Base-by-base conservation (phyloP, 1,140 invertebrate species). In the Heliconius hermathena region DNA sequence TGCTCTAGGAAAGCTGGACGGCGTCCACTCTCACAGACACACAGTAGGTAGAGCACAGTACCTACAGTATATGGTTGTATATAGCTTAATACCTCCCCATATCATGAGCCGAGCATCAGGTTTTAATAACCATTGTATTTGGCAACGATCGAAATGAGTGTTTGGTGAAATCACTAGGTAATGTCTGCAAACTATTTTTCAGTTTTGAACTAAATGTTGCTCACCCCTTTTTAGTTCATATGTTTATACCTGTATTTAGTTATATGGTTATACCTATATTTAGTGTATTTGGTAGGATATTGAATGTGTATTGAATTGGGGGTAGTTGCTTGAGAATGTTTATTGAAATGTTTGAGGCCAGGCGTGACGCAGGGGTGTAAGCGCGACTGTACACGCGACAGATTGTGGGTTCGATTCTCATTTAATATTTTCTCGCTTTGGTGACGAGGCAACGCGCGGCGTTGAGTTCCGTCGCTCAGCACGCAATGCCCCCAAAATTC, bases 121-220 rank as follows among this genome's bases (percentile, higher is more conserved):
- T 91, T 93, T 93, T 93, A 93, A 93, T 93, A 94, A 93, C 93
- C 92, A 94, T 94, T 94, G 93, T 94, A 92, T 94, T 94, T 93
- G 91, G 91, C 89, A 90, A 87, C 89, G 92, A 94, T 93, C 88
- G 91, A 91, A 93, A 93, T 94, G 91, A 93, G 91, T 89, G 87
- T 91, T 91, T 90, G 86, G 85, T 83, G 83, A 91, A 90, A 85
- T 89, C 87, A 83, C 87, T 81, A 83, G 84, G 83, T 88, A 88
- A 89, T 88, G 90, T 92, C 90, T 91, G 91, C 81, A 88, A 94
- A 94, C 89, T 92, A 93, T 89, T 90, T 90, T 87, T 85, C 84
- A 79, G 80, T 85, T 82, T 71, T 79, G 79, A 83, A 85, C 86
- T 85, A 84, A 88, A 87, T 83, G 74, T 87, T 85, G 84, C 81